Evolutionary conservation across 2,888 invertebrate species (phyloP).

Genomic region (Metallyticus violacea): DNA sequence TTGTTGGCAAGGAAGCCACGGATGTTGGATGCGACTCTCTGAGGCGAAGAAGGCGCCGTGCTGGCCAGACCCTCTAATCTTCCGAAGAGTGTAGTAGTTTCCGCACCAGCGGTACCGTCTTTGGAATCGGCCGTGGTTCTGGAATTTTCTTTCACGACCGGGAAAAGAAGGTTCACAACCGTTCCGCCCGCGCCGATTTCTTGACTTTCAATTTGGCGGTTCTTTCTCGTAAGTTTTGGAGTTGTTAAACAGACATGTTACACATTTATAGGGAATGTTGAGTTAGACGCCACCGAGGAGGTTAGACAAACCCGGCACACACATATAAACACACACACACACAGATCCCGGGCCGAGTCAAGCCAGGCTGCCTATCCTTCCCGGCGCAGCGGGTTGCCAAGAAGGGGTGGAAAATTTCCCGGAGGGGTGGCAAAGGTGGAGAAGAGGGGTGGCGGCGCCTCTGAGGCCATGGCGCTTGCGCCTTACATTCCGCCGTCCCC

Average conservation of each 20-base stretch:
- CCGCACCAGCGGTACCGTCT: not conserved
- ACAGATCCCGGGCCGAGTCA: slow-evolving; percentile 4
- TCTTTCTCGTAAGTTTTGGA: too few species aligned
- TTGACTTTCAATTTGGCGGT: too few species aligned
- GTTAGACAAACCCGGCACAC: slow-evolving; percentile 16
- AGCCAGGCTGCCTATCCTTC: slow-evolving; percentile 12
- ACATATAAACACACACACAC: slow-evolving; percentile 8
- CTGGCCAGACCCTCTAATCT: slow-evolving; percentile 59
- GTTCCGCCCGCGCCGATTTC: too few species aligned
- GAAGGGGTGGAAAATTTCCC: not conserved
- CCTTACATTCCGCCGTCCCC: not conserved
- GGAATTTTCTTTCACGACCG: not conserved
- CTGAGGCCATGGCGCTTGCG: slow-evolving; percentile 9
- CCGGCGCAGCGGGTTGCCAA: not conserved
- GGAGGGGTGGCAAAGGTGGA: not conserved
- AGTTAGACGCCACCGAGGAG: not conserved
- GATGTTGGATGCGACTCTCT: slow-evolving; percentile 70
- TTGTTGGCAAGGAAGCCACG: slow-evolving; percentile 68
- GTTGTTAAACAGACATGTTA: too few species aligned
- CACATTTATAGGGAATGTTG: too few species aligned
- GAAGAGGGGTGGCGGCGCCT: not conserved
- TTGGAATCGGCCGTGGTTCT: slow-evolving; percentile 1
- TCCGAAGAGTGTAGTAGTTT: not conserved
- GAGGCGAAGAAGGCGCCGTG: slow-evolving; percentile 52
- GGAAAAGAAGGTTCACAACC: too few species aligned